Base-by-base conservation (phyloP, 2,888 invertebrate genomes). In the Habrosyne pyritoides region DNA sequence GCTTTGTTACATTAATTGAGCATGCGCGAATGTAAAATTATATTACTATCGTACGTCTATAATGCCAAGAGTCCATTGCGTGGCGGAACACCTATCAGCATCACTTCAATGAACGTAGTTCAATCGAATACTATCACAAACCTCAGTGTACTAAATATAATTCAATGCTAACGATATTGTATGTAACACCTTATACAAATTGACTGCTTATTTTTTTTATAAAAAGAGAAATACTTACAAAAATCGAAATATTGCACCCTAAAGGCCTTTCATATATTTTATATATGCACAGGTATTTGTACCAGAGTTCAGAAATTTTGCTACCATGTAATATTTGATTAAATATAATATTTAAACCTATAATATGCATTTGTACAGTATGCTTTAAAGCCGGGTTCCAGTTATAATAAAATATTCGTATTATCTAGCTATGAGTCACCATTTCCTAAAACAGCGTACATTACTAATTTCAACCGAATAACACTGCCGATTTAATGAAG, bases 261-360 rank as follows among this genome's bases (percentile, higher is more conserved):
- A 49, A 53, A 56, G 48, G 42, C 46, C 53, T 22, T 54, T 46
- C 18, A 36, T 28, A 50, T 30, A 50, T 24, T 48, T 48, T 10
- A 24, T 55, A 58, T 58, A 61, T 59, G 58, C 61, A 59, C 59
- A 61, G 30, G 28, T 52, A 21, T 61, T 61, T 61, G 61, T 61
- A 61, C 61, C 56, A 24, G 48, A 46, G 47, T 53, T 56, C 21
- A 47, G 42, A 28, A 28, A 46, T 28, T 49, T 49, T 48, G 22
- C 50, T 28, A 26, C 8, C 33, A 21, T 51, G 12, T 28, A 42
- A 42, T 18, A 18, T 18, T 42, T 42, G 18, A 18, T 42, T 42
- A 42, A 7, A 42, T 18, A 14, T 42, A 42, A 7, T 7, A 2
- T n/a, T 18, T 14, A 8, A 18, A 7, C 18, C 2, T 42, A 42